A percentile compares a stretch with the other conserved stretches of the same genome.
phyloP scores from a whole-genome alignment of 2,888 invertebrate genomes.

The Drosophila demipolita region DNA sequence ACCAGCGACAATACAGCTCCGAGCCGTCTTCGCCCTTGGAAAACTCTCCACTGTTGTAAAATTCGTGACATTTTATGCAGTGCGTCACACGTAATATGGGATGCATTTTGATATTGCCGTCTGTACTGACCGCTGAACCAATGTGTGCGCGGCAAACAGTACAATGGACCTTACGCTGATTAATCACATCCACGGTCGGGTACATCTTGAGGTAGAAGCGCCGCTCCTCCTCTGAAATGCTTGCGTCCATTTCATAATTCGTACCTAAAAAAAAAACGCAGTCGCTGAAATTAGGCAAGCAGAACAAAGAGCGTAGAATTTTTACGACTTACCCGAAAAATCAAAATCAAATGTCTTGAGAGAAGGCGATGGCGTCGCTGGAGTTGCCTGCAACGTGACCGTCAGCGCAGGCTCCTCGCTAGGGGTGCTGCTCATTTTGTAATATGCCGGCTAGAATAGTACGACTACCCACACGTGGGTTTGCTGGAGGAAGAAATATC shows the following conservation, averaged over 20 bases:
- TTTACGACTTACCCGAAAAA: slow-evolving; percentile 54
- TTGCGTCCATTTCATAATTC: slow-evolving; percentile 86
- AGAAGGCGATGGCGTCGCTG: slow-evolving; percentile 58
- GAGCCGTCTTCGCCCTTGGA: slow-evolving; percentile 94
- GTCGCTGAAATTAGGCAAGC: slow-evolving; percentile 10
- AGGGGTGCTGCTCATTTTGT: slow-evolving; percentile 53
- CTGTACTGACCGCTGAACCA: slow-evolving; percentile 89
- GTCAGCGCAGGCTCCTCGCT: slow-evolving; percentile 34
- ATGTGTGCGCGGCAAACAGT: slow-evolving; percentile 91
- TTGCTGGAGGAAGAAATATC: slow-evolving; percentile 9
- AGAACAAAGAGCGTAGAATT: background rate
- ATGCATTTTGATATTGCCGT: slow-evolving; percentile 89
- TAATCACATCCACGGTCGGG: slow-evolving; percentile 87
- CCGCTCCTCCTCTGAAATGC: slow-evolving; percentile 86
- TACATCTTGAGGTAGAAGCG: slow-evolving; percentile 86
- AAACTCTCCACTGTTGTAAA: slow-evolving; percentile 93
- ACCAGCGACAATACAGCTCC: slow-evolving; percentile 93
- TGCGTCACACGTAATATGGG: slow-evolving; percentile 90
- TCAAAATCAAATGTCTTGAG: slow-evolving; percentile 57
- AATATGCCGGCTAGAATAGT: slow-evolving; percentile 6
- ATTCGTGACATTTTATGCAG: slow-evolving; percentile 90
- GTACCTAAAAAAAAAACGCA: slow-evolving; percentile 64
- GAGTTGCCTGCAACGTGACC: slow-evolving; percentile 30
- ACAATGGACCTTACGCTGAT: slow-evolving; percentile 89
- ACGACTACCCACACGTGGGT: slow-evolving; percentile 40